phyloP scores from a whole-genome alignment of 30 jellyfish, hydroid and myxozoan species.

The Cassiopea xamachana region DNA sequence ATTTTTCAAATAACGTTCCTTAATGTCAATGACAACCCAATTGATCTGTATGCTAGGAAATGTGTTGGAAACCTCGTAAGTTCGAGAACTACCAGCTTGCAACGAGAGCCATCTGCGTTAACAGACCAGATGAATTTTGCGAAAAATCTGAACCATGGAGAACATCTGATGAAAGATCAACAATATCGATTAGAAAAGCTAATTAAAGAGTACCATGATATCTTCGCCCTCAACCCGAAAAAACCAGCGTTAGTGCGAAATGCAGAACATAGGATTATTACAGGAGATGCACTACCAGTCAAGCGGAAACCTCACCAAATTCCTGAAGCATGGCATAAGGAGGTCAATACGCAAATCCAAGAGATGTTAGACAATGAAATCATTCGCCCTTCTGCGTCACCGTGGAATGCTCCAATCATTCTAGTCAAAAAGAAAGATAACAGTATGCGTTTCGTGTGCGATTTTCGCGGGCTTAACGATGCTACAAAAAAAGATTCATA shows the following conservation, averaged over 20 bases:
- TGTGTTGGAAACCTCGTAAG: too few species aligned
- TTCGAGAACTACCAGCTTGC: too few species aligned
- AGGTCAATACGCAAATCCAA: conserved; percentile 16
- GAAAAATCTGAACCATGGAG: too few species aligned
- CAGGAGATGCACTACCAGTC: conserved; percentile 43
- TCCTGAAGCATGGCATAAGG: conserved; percentile 31
- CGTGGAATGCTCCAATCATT: conserved; percentile 16
- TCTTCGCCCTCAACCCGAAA: background rate
- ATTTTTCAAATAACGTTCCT: too few species aligned
- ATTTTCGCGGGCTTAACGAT: background rate
- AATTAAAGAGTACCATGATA: background rate
- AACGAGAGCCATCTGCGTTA: too few species aligned
- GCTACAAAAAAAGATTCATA: conserved; percentile 63
- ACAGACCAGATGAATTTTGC: too few species aligned
- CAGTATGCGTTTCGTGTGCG: background rate
- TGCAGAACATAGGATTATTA: background rate
- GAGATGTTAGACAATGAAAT: conserved; percentile 55
- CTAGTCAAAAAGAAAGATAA: conserved; percentile 64
- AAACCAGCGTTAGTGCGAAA: background rate
- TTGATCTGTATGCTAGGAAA: too few species aligned
- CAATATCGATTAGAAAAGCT: too few species aligned
- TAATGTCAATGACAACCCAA: too few species aligned
- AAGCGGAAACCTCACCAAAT: conserved; percentile 38
- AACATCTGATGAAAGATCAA: too few species aligned
- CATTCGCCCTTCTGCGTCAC: conserved; percentile 36